A percentile compares a stretch with the other conserved stretches of the same genome.
Evolutionary conservation across 2,797 vertebrate genomes (phyloP).

Genomic region (Tympanoctomys barrerae): DNA sequence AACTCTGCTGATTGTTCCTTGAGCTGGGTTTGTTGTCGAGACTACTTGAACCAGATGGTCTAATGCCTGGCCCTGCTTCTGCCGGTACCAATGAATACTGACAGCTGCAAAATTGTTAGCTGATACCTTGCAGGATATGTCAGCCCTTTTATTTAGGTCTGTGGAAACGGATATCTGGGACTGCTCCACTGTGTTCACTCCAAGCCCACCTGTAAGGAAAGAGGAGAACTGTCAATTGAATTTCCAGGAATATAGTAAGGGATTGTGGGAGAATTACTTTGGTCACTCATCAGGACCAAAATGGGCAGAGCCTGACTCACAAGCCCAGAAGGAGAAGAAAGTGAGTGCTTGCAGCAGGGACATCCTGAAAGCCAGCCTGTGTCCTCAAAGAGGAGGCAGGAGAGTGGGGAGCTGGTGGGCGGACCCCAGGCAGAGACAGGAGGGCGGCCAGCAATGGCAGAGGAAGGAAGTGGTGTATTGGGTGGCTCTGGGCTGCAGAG

Average conservation of each 20-base stretch:
- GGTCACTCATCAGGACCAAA: neutral
- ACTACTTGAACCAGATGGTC: constrained; percentile 49
- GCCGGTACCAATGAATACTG: constrained; percentile 75
- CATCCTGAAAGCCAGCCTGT: neutral
- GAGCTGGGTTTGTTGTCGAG: rapidly evolving
- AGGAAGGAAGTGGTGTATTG: neutral
- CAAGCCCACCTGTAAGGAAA: constrained; percentile 49
- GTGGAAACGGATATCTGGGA: neutral
- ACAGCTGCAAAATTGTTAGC: neutral
- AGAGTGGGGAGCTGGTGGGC: too few species aligned
- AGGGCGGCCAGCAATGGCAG: neutral
- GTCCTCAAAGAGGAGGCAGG: neutral
- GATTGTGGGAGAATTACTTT: neutral
- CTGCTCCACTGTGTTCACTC: constrained; percentile 11
- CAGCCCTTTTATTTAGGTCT: neutral
- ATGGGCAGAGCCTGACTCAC: neutral
- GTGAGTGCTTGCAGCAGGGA: neutral
- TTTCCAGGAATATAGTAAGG: neutral
- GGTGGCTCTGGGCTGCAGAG: neutral
- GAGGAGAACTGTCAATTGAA: constrained; percentile 8
- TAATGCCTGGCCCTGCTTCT: constrained; percentile 64
- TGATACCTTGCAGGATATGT: neutral
- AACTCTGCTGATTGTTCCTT: neutral
- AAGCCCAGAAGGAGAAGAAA: neutral
- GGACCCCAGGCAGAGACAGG: neutral